Conservation (phyloP, 2,888 invertebrate species). For the Cryptocheilus praepositus region DNA sequence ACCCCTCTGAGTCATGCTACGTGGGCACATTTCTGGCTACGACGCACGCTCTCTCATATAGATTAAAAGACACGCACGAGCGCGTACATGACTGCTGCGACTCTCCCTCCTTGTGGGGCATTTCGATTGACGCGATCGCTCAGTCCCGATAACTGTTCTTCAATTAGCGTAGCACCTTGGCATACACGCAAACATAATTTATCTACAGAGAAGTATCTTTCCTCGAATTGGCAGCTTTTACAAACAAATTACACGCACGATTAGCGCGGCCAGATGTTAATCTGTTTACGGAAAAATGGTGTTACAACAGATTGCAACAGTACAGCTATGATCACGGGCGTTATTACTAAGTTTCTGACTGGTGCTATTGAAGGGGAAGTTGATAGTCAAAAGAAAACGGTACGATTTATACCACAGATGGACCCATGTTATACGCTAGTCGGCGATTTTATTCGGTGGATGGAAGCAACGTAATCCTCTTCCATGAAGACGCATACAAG, state of each 20-base stretch:
- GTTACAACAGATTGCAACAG: too few species aligned
- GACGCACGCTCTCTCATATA: conserved; percentile 34
- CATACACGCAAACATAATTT: conserved; percentile 16
- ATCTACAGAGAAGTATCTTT: too few species aligned
- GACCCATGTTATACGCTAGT: too few species aligned
- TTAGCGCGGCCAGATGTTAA: not conserved
- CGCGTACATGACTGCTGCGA: too few species aligned
- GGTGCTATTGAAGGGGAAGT: too few species aligned
- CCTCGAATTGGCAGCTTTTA: too few species aligned
- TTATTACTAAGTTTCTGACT: too few species aligned
- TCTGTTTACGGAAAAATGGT: not conserved
- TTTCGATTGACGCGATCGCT: conserved; percentile 46
- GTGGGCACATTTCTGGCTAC: conserved; percentile 55
- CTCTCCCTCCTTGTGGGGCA: conserved; percentile 26
- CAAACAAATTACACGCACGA: too few species aligned
- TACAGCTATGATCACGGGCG: not conserved
- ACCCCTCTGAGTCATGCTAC: conserved; percentile 63
- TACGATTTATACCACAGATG: too few species aligned
- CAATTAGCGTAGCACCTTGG: conserved; percentile 56
- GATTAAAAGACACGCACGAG: conserved; percentile 31
- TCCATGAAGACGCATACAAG: too few species aligned
- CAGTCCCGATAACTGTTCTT: conserved; percentile 55
- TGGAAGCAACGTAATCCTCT: not conserved
- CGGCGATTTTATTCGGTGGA: too few species aligned
- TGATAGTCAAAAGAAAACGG: too few species aligned